A percentile compares a stretch with the other conserved stretches of the same genome.
Evolutionary conservation across 2,888 invertebrate genomes (phyloP).

Genomic region (Myathropa florea): DNA sequence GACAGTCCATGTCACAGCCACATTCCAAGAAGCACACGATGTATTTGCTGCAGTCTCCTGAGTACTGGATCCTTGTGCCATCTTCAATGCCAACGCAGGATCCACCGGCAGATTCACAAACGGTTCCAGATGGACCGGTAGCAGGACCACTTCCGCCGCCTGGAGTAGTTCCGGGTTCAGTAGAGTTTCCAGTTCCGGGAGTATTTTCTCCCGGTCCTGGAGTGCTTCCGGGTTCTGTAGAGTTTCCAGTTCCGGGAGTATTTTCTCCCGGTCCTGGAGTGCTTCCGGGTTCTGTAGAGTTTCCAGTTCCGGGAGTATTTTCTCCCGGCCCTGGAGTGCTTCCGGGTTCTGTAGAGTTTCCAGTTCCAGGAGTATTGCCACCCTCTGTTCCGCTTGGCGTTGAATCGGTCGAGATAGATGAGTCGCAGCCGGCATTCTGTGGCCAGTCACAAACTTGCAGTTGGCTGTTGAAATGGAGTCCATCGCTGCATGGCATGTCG

Average conservation of each 20-base stretch:
- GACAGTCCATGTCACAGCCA: slow-evolving; percentile 53
- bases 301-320: background rate
- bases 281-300: background rate
- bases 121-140: slow-evolving; percentile 14
- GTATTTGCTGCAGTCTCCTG: slow-evolving; percentile 52
- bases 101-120: background rate
- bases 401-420: background rate
- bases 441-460: slow-evolving; percentile 72
- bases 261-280: background rate
- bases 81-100: background rate
- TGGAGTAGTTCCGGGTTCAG: background rate
- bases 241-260: background rate
- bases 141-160: background rate
- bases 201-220: background rate
- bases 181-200: background rate
- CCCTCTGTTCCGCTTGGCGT: background rate
- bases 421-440: slow-evolving; percentile 72
- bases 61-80: slow-evolving; percentile 19
- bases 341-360: background rate
- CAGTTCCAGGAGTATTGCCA: background rate
- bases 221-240: background rate
- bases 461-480: slow-evolving; percentile 1
- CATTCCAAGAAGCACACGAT: slow-evolving; percentile 46
- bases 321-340: background rate
- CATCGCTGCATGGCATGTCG: slow-evolving; percentile 34